Base-by-base conservation (phyloP, 2,888 invertebrate species). In the Cremastinae sp. region DNA sequence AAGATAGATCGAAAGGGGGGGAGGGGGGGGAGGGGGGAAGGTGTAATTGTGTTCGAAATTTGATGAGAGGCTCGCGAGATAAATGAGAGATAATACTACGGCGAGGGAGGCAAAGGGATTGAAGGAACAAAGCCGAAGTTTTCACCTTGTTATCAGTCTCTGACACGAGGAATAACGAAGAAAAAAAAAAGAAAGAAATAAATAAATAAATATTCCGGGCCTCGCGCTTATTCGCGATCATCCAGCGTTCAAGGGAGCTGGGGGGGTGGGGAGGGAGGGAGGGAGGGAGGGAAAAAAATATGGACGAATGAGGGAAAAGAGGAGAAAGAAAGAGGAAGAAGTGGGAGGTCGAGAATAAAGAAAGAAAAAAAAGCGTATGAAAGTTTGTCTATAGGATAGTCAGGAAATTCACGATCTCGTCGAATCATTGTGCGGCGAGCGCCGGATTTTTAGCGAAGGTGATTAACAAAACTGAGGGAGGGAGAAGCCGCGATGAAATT, bases 31-130 rank as follows among this genome's bases (percentile, higher is more conserved):
- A 51, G 34, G 9, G 51, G 16, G 49, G 45, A 64, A 51, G 66
- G 59, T 64, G 76, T 51, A 71, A 73, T 58, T 77, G 64, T 72
- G 75, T 68, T 66, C 80, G 28, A 84, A 84, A 1, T 59, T 86
- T 47, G 85, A 85, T 70, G 38, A 82, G 66, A 70, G 70, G 59
- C 51, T 59, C 65, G 47, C 16, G 59, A 59, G 9, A 38, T 12
- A 22, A 41, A 64, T 16, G 45, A 66, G 58, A 16, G 16, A 64
- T 45, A n/a, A 72, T 20, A 22, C n/a, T n/a, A n/a, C n/a, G n/a
- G n/a, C n/a, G n/a, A n/a, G n/a, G n/a, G n/a, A n/a, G n/a, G n/a
- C n/a, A 20, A 43, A 16, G 41, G 7, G 38, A 22, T 14, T 34
- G 14, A 8, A 36, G 14, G 45, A 74, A 53, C 28, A 70, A 20